Evolutionary conservation across 1,140 invertebrate species (phyloP).

Genomic region (Euura saliciscinereae): DNA sequence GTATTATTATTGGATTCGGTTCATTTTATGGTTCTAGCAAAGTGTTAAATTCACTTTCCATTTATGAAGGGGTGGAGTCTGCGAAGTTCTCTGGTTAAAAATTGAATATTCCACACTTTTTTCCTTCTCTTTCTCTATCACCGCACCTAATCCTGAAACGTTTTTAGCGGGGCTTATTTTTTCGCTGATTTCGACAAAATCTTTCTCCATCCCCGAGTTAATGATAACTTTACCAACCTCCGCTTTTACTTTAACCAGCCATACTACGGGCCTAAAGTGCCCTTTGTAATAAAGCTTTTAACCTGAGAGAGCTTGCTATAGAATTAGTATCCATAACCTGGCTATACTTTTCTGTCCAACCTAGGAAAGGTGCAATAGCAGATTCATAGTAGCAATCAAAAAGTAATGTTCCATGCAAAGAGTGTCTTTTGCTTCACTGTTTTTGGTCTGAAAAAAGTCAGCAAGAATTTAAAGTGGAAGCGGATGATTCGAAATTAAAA

Average conservation of each 20-base stretch:
- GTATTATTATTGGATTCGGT: no score
- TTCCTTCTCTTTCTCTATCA: background rate
- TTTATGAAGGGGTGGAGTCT: background rate
- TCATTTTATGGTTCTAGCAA: no score
- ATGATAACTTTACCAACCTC: background rate
- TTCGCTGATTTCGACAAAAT: background rate
- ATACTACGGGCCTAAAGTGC: background rate
- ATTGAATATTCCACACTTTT: background rate
- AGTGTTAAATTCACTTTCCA: no score
- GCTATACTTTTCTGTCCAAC: background rate
- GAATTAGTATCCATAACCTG: background rate
- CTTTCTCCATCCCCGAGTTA: background rate
- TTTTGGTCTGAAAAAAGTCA: no score
- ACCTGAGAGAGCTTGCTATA: background rate
- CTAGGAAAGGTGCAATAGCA: no score
- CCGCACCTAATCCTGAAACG: background rate
- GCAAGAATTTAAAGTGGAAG: no score
- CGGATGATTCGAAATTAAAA: no score
- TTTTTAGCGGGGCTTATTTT: background rate
- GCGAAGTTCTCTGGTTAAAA: background rate
- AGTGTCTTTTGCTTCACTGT: no score
- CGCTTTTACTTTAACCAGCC: background rate
- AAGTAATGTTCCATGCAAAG: no score
- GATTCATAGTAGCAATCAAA: no score
- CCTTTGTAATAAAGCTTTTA: slow-evolving; percentile 7